phyloP scores from a whole-genome alignment of 2,113 vertebrate species.

The Stigmatopora nigra region DNA sequence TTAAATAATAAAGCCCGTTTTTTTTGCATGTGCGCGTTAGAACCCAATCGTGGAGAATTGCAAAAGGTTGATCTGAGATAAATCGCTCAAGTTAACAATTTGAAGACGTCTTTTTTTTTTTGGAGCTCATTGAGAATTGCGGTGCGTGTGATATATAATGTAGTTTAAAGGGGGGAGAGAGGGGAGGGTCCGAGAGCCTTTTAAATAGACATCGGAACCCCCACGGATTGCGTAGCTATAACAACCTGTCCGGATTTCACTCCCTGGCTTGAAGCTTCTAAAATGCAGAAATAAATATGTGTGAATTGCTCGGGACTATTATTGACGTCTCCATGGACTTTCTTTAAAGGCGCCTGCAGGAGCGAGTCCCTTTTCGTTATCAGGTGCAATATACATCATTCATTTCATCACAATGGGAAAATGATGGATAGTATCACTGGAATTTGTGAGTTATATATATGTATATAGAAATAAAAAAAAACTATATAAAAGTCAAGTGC shows the following conservation, averaged over 20 bases:
- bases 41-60: conserved; percentile 82
- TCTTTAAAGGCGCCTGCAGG: not conserved
- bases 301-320: conserved; percentile 59
- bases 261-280: conserved; percentile 78
- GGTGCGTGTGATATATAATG: conserved; percentile 76
- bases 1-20: conserved; percentile 57
- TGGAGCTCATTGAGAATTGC: conserved; percentile 79
- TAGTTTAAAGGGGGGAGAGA: conserved; percentile 74
- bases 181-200: conserved; percentile 67
- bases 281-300: conserved; percentile 76
- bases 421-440: no score
- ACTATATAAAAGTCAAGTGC: no score
- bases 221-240: conserved; percentile 81
- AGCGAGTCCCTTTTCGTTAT: conserved; percentile 6
- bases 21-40: conserved; percentile 2
- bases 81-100: conserved; percentile 69
- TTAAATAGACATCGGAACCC: conserved; percentile 82
- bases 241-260: conserved; percentile 86
- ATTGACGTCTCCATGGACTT: conserved; percentile 32
- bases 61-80: conserved; percentile 80
- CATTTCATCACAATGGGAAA: no score
- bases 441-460: no score
- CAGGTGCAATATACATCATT: no score
- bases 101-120: conserved; percentile 70
- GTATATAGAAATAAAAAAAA: no score